Base-by-base conservation (phyloP, 2,113 vertebrate genomes). In the Heterotilapia buettikoferi region DNA sequence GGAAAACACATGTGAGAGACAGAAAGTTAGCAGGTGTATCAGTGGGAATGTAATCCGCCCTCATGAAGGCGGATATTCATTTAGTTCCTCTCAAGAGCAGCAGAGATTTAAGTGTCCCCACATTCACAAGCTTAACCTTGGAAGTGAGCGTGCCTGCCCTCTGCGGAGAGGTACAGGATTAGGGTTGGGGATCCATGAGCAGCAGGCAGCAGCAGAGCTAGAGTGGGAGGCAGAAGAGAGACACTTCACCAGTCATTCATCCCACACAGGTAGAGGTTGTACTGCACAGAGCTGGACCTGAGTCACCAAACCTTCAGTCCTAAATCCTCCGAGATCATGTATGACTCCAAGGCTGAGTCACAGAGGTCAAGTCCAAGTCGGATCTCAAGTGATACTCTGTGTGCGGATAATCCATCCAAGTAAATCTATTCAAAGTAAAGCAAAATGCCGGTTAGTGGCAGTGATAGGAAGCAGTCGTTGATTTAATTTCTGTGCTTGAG, bases 81-180 rank as follows among this genome's bases (percentile, higher is more conserved):
- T 93, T 82, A 33, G 78, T 85, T 90, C n/a, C 12, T 78, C 53
- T 73, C 40, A 85, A 87, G 88, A 91, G 85, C 54, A 5, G 47
- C 4, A 85, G 84, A 83, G 86, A 88, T 90, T 92, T 87, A 79
- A 84, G 83, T 83, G 57, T 87, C 79, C 54, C 80, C 66, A 88
- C 52, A 91, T 90, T 85, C 80, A 90, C 73, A 88, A 88, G 84
- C 85, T 92, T 92, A 90, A 93, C 89, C 93, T 93, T 94, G 89
- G 52, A 83, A 81, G 31, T 78, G 83, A 91, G 66, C 82, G 73
- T 86, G 66, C 26, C 50, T 85, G 84, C 33, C 82, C 86, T 89
- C 82, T 88, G 86, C 66, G 80, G 83, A 92, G 86, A 92, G 87
- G 84, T 82, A 26, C 43, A 68, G 89, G 89, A 93, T 94, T 93